Conservation (phyloP, 35 echinoderm and acorn worm genomes). For the Hemicentrotus pulcherrimus region DNA sequence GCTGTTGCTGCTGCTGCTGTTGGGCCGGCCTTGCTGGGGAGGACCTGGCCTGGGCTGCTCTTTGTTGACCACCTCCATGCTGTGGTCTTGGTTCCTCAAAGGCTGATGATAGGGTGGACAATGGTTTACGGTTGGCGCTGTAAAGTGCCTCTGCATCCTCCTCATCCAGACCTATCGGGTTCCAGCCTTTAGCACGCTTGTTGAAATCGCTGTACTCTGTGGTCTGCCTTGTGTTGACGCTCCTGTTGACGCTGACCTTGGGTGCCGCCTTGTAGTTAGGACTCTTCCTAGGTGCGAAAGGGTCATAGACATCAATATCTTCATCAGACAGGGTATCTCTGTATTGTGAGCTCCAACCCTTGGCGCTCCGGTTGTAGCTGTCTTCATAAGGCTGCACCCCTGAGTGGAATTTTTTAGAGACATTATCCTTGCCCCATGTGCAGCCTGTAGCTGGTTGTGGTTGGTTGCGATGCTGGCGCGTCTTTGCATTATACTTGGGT, state of each 20-base stretch:
- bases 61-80: neutral
- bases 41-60: constrained; percentile 22
- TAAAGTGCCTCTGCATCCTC: constrained; percentile 31
- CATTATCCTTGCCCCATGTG: constrained; percentile 11
- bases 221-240: neutral
- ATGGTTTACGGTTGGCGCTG: neutral
- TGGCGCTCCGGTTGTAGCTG: constrained; percentile 33
- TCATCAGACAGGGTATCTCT: constrained; percentile 9
- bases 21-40: neutral
- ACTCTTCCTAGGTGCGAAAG: neutral
- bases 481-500: neutral
- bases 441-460: neutral
- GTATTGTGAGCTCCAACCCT: constrained; percentile 3
- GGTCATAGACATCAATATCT: constrained; percentile 14
- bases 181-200: constrained; percentile 23
- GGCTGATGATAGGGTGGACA: constrained; percentile 7
- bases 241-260: neutral
- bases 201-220: neutral
- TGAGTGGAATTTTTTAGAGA: neutral
- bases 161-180: constrained; percentile 26
- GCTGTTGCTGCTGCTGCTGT: neutral
- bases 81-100: constrained; percentile 46
- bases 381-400: constrained; percentile 33
- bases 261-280: neutral
- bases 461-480: neutral